Conservation (phyloP, 2,113 vertebrate genomes). For the Heliornis fulica region DNA sequence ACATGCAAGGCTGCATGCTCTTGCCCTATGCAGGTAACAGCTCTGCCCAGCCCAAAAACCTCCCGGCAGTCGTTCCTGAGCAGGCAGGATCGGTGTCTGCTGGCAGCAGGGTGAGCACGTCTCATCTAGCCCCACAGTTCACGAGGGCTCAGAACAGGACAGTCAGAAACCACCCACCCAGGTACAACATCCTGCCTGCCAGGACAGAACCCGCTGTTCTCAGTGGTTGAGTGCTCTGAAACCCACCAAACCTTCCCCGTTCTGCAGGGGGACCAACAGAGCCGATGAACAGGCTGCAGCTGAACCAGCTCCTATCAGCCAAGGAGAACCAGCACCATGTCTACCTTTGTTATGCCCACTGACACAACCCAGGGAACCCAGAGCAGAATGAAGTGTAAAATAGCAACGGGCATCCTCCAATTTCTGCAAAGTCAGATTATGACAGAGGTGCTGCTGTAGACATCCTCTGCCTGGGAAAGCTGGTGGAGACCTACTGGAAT, state of each 20-base stretch:
- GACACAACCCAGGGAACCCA: background rate
- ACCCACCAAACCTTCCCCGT: background rate
- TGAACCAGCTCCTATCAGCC: accelerated
- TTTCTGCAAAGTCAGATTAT: background rate
- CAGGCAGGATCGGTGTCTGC: accelerated
- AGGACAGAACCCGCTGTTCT: background rate
- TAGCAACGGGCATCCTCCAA: background rate
- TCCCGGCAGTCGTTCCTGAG: background rate
- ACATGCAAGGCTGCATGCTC: background rate
- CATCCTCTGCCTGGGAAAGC: background rate
- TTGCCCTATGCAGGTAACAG: background rate
- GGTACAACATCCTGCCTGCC: too few species aligned
- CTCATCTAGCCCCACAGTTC: too few species aligned
- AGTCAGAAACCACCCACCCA: background rate
- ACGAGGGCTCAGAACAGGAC: background rate
- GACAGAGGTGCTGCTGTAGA: background rate
- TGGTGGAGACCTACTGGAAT: background rate
- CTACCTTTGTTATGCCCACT: accelerated
- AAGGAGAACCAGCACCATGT: background rate
- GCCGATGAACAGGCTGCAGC: background rate
- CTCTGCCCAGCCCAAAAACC: background rate
- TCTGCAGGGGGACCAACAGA: accelerated
- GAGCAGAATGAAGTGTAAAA: background rate
- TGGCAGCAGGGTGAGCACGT: accelerated
- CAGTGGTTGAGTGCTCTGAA: background rate